Conservation (phyloP, 2,888 invertebrate genomes). For the Helobdella robusta region DNA sequence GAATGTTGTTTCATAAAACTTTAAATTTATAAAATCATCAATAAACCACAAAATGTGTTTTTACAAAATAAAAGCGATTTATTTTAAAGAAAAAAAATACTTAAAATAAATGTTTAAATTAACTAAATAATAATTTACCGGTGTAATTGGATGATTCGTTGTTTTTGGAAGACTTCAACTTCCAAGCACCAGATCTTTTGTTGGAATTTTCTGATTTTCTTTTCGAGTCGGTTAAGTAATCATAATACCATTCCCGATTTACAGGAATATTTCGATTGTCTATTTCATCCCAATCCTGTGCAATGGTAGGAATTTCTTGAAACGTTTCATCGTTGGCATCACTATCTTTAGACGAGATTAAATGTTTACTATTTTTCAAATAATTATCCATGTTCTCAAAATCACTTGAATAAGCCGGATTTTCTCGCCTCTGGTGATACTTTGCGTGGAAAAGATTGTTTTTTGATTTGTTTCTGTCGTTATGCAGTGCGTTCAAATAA, state of each 20-base stretch:
- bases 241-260: conserved; percentile 18
- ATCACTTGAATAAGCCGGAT: conserved; percentile 35
- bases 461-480: conserved; percentile 30
- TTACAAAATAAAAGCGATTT: too few species aligned
- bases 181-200: conserved; percentile 13
- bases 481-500: conserved; percentile 33
- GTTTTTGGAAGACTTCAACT: conserved; percentile 15
- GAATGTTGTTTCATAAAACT: too few species aligned
- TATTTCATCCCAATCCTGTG: conserved; percentile 18
- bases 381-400: conserved; percentile 29
- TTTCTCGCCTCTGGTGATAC: conserved; percentile 34
- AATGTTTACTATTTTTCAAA: background rate
- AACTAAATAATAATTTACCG: too few species aligned
- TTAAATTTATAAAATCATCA: too few species aligned
- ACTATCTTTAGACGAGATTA: background rate
- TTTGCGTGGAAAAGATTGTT: conserved; percentile 35
- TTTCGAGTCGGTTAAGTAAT: background rate
- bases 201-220: background rate
- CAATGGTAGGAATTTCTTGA: background rate
- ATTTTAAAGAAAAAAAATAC: too few species aligned
- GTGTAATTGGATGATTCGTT: background rate
- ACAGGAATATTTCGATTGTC: conserved; percentile 4
- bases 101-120: too few species aligned
- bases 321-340: background rate
- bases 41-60: too few species aligned